These are phyloP conservation scores for Drosophila pectinifera DNA, from an alignment of 1,140 invertebrate species.

Conservation along the genomic window DNA sequence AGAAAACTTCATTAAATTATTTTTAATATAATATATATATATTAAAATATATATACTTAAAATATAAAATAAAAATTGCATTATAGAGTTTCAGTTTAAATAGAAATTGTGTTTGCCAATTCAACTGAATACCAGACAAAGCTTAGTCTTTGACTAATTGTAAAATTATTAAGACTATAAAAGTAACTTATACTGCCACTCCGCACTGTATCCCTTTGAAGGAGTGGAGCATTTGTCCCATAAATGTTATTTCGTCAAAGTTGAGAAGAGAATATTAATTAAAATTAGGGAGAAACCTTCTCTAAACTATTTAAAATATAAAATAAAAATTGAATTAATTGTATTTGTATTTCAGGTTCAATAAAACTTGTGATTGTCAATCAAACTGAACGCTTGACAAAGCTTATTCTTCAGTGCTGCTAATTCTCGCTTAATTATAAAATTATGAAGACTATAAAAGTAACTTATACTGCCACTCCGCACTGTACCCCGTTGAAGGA, in stretches of 20 bases:
- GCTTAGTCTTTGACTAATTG: neutral
- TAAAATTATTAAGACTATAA: no score
- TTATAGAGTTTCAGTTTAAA: no score
- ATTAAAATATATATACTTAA: no score
- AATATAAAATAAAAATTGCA: no score
- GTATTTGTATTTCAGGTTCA: no score
- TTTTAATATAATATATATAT: neutral
- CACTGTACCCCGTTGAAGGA: slow-evolving; percentile 57
- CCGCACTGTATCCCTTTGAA: slow-evolving; percentile 41
- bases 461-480: neutral
- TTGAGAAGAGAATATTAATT: no score
- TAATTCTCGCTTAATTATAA: neutral
- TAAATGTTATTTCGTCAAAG: slow-evolving; percentile 78
- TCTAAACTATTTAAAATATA: neutral
- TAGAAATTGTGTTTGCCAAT: no score
- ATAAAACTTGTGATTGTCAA: no score
- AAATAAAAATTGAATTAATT: neutral
- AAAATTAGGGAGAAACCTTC: no score
- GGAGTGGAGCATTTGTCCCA: slow-evolving; percentile 81
- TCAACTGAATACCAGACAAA: neutral
- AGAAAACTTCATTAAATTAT: neutral
- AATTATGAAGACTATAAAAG: no score
- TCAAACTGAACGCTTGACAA: neutral
- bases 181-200: neutral
- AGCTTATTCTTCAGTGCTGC: no score